These are phyloP conservation scores for Lanius ludovicianus DNA, from an alignment of 2,113 vertebrate species.

Conservation along the genomic window DNA sequence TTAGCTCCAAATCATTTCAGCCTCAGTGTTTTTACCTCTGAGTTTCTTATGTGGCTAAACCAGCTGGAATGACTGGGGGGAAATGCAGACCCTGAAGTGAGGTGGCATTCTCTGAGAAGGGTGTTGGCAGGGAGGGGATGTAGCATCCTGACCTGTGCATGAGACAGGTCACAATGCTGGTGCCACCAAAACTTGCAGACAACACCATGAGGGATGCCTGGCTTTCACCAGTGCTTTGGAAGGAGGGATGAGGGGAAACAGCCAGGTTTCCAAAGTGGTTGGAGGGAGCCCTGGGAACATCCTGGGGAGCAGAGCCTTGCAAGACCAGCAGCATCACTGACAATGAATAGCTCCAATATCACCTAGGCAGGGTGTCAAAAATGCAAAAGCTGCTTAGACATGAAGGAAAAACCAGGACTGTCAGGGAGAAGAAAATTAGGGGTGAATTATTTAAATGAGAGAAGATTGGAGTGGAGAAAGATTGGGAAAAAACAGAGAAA, in stretches of 20 bases:
- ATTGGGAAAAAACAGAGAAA: neutral
- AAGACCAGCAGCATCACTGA: neutral
- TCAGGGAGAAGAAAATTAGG: neutral
- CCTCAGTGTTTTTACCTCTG: neutral
- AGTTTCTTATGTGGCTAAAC: rapidly evolving
- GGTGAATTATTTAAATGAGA: neutral
- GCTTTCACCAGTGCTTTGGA: neutral
- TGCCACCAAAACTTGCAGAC: neutral
- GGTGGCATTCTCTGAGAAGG: neutral
- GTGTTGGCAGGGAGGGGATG: neutral
- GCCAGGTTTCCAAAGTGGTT: neutral
- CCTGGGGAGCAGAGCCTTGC: neutral
- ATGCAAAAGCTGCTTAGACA: neutral
- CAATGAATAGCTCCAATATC: neutral
- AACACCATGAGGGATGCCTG: rapidly evolving
- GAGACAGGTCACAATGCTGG: neutral
- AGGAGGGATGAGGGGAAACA: neutral
- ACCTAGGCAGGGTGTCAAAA: neutral
- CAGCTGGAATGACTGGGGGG: neutral
- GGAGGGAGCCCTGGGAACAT: neutral
- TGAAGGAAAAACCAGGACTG: neutral
- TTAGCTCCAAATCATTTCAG: neutral
- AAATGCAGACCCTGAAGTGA: neutral
- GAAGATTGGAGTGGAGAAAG: neutral
- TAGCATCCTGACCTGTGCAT: neutral